Evolutionary conservation across 2,888 invertebrate genomes (phyloP), one percentile per base, ranked within the genome.

Genomic region (Cerastoderma edule): DNA sequence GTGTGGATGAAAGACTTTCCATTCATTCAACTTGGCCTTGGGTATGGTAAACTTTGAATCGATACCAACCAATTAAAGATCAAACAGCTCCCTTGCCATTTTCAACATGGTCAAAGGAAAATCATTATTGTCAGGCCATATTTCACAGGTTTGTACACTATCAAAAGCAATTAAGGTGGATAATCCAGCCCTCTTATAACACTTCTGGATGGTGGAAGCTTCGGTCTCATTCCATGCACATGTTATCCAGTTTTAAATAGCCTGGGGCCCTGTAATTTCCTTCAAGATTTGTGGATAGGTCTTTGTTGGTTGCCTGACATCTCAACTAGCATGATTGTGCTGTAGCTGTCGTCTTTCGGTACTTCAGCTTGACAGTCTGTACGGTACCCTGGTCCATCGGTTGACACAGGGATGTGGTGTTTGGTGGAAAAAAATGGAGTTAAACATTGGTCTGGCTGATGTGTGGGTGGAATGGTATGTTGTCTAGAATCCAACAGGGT

Each of bases 371-470:
- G 39, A 76, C 19, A 1, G 80, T 53, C 28, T 75, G 70, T 2
- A 80, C 76, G 24, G 76, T 80, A 0, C 76, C 76, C 27, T 39
- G 53, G 53, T 80, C 76, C 68, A 71, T 57, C 1, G 32, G 30
- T n/a, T 32, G 57, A 8, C n/a, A 57, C n/a, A 16, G 6, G 16
- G 56, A 27, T 30, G 56, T 56, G 27, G 56, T 56, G 4, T 56
- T 56, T 39, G 56, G 30, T 30, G 56, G 56, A 56, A 56, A 30
- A 32, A 56, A 56, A 10, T 28, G 56, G 16, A 39, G 8, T 16
- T 39, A 13, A 13, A 39, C 39, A 8, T 39, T 39, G 8, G 39
- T 39, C 8, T 10, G 39, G 16, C 16, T 39, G 39, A 39, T 39
- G 10, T 39, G 39, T 39, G 39, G 39, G 16, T 39, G 56, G 30